Evolutionary conservation across 2,888 invertebrate species (phyloP), one percentile per base, ranked within the genome.

Genomic region (Onchidella celtica): DNA sequence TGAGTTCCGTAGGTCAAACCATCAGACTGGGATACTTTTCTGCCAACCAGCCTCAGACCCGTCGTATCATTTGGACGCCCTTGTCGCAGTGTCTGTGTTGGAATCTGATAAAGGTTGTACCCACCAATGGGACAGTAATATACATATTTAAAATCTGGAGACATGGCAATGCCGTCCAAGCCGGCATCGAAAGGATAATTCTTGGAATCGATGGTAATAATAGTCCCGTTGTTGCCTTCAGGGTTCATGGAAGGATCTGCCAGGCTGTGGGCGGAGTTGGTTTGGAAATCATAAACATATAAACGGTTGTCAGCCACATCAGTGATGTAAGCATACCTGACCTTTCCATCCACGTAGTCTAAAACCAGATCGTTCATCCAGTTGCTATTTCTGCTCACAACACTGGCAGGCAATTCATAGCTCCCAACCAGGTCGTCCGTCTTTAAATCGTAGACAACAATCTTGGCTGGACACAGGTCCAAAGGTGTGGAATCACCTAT

Each of bases 121-220:
- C 88, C 88, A 6, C 85, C 86, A 0, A 90, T 84, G 2, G 89
- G 85, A 29, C 87, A 87, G 81, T 88, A 90, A 63, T 89, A 89
- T 1, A 90, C 84, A 76, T 85, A 88, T 0, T 85, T 69, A 69
- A 89, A 89, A 69, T 89, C 88, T 0, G 87, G 86, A 0, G 88
- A 88, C 82, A 90, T 88, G 14, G 90, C 90, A 14, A 90, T 89
- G 3, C 90, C 90, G 65, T 90, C 87, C 1, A 90, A 87, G 27
- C 86, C 85, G 27, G 85, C 85, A 29, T 77, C 73, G 29, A 74
- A 47, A 3, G 78, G 83, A 14, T 84, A 82, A 9, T 83, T 69
- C 24, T 85, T 68, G 24, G 83, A 83, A 6, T 68, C 68, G 29
- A 86, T 76, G 3, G 83, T 79, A 38, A 84, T 86, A 0, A 86